Base-by-base conservation (phyloP, 2,888 invertebrate species). In the Drosophila meridionalis region DNA sequence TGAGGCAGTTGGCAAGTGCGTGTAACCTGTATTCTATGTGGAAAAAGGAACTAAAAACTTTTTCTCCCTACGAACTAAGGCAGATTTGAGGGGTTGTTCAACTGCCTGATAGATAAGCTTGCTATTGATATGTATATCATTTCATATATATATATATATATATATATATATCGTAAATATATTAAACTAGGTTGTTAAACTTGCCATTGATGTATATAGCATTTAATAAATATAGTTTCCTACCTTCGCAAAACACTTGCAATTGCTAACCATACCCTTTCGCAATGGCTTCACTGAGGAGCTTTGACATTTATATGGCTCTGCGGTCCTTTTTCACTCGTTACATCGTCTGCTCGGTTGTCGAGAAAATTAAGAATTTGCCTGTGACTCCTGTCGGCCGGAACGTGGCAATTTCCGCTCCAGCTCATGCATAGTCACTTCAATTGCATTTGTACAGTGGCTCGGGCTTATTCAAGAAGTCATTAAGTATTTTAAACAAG, bases 371-470 rank as follows among this genome's bases (percentile, higher is more conserved):
- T 38, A 77, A 79, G 60, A 66, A 69, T 62, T 75, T 69, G 64
- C 61, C 55, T 52, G 67, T 47, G 57, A 64, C 28, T 63, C 36
- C 40, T 40, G 64, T 36, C 66, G 62, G 80, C 83, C 83, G 69
- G 86, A 85, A 89, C 67, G 79, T 79, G 74, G 63, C 84, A 86
- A 86, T 86, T 89, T 86, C 89, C 85, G 83, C 56, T 53, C 55
- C 43, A 43, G 53, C 61, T 68, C 47, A 57, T 38, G 64, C 20
- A 69, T 28, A 65, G 58, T 48, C 67, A 76, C 71, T 75, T 71
- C 61, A 53, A 72, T 64, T 70, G 47, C 60, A 65, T 52, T 20
- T 63, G 58, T 52, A 68, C 47, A 38, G 63, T 12, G 38, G 30
- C 32, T 43, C 11, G 50, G 47, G 7, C 53, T 45, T 42, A 8